Conservation (phyloP, 2,888 invertebrate genomes). For the Reticulitermes lucifugus region DNA sequence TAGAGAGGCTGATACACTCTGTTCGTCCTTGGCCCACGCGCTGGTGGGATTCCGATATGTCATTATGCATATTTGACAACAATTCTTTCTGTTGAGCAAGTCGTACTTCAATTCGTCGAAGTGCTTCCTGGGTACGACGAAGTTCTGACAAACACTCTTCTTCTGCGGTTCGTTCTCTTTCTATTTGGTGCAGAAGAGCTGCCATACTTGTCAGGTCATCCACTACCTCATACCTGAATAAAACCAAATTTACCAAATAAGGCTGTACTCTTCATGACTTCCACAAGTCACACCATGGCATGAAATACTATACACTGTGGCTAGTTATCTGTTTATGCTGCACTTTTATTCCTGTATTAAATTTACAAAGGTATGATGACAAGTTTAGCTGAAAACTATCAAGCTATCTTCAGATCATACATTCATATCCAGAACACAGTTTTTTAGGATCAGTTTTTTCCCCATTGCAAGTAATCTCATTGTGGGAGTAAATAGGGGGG, state of each 20-base stretch:
- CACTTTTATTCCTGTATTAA: too few relatives aligned
- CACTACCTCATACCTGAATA: constrained; percentile 59
- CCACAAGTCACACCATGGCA: neutral
- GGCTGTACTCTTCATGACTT: neutral
- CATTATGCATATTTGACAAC: constrained; percentile 58
- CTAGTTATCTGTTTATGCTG: too few relatives aligned
- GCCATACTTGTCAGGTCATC: constrained; percentile 61
- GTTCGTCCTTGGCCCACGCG: constrained; percentile 59
- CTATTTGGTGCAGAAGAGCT: constrained; percentile 60
- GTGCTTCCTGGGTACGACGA: constrained; percentile 58
- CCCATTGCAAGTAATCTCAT: too few relatives aligned
- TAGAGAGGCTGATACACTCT: constrained; percentile 60
- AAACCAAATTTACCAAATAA: neutral
- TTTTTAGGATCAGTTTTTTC: too few relatives aligned
- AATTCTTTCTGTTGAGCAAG: constrained; percentile 58
- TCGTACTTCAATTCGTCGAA: constrained; percentile 58
- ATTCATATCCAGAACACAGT: too few relatives aligned
- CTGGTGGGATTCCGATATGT: constrained; percentile 57
- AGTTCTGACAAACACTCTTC: constrained; percentile 58
- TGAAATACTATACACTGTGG: too few relatives aligned
- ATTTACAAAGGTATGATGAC: too few relatives aligned
- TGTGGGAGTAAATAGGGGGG: too few relatives aligned
- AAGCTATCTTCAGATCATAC: too few relatives aligned
- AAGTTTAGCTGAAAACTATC: too few relatives aligned
- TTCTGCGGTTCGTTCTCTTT: constrained; percentile 59